Evolutionary conservation across 2,113 vertebrate genomes (phyloP).

Genomic region (Prochilodus magdalenae): DNA sequence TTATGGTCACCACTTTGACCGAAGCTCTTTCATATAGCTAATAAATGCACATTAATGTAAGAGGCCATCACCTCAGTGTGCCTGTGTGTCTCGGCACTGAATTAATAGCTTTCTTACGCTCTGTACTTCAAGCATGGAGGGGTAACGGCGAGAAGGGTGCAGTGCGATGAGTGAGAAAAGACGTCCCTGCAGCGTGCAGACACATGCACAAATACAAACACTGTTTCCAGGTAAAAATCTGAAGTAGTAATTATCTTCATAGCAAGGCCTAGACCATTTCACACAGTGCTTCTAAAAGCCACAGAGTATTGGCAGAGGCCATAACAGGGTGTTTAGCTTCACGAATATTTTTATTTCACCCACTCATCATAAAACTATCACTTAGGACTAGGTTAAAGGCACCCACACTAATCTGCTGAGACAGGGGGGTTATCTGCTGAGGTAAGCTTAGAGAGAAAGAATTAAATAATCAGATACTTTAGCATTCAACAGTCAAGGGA

Average conservation of each 20-base stretch:
- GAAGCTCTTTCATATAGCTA: conserved; percentile 8
- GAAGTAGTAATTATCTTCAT: conserved; percentile 36
- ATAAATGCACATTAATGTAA: conserved; percentile 16
- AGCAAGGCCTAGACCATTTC: conserved; percentile 5
- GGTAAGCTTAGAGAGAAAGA: background rate
- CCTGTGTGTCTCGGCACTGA: conserved; percentile 11
- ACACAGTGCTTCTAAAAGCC: conserved; percentile 23
- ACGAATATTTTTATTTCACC: conserved; percentile 31
- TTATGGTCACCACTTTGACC: background rate
- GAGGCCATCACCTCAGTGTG: background rate
- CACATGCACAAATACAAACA: conserved; percentile 38
- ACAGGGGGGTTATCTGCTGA: background rate
- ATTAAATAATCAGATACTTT: background rate
- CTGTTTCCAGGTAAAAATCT: conserved; percentile 1
- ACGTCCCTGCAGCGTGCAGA: conserved; percentile 33
- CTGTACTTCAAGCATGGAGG: background rate
- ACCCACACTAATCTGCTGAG: conserved; percentile 2
- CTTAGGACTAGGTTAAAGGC: conserved; percentile 8
- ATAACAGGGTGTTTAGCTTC: conserved; percentile 35
- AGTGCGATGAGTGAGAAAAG: conserved; percentile 11
- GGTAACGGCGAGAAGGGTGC: background rate
- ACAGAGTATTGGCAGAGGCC: conserved; percentile 13
- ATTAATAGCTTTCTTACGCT: conserved; percentile 14
- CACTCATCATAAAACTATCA: conserved; percentile 17
- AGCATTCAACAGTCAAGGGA: no score